Percentiles rank a stretch among this genome's conserved stretches.
These are phyloP conservation scores for Heliothis subflexa DNA, from an alignment of 1,140 invertebrate species.

Conservation along the genomic window DNA sequence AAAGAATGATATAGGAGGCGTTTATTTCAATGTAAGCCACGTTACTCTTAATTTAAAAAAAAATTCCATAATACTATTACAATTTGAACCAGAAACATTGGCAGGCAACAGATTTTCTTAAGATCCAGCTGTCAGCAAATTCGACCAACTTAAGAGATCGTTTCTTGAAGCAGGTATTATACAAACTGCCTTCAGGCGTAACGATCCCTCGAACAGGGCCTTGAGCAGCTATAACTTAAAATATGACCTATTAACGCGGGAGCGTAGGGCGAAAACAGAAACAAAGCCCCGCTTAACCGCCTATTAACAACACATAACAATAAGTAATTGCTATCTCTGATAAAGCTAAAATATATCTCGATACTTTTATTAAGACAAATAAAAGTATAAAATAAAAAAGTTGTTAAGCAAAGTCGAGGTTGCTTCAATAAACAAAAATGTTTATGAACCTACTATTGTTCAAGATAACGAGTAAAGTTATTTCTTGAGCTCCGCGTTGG, in stretches of 20 bases:
- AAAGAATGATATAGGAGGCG: background rate
- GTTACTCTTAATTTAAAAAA: background rate
- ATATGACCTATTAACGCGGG: conserved; percentile 34
- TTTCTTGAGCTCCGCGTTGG: background rate
- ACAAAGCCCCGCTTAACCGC: conserved; percentile 10
- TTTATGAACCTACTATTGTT: conserved; percentile 7
- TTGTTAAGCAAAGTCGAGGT: conserved; percentile 14
- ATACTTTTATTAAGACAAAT: background rate
- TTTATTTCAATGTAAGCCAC: background rate
- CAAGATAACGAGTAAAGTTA: conserved; percentile 8
- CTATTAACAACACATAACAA: conserved; percentile 20
- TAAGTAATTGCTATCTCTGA: conserved; percentile 1
- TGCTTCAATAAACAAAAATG: conserved; percentile 13
- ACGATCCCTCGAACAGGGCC: conserved; percentile 32
- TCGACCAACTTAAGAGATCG: conserved; percentile 51
- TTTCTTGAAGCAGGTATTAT: conserved; percentile 47
- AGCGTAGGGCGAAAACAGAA: conserved; percentile 11
- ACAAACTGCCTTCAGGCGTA: conserved; percentile 42
- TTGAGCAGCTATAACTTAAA: conserved; percentile 45
- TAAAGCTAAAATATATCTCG: background rate
- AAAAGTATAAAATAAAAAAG: conserved; percentile 3
- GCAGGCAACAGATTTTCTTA: background rate
- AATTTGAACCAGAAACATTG: conserved; percentile 5
- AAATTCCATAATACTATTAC: background rate
- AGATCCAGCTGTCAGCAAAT: conserved; percentile 36